These are phyloP conservation scores for Sialia sialis DNA, from an alignment of 2,113 vertebrate genomes.

Conservation along the genomic window DNA sequence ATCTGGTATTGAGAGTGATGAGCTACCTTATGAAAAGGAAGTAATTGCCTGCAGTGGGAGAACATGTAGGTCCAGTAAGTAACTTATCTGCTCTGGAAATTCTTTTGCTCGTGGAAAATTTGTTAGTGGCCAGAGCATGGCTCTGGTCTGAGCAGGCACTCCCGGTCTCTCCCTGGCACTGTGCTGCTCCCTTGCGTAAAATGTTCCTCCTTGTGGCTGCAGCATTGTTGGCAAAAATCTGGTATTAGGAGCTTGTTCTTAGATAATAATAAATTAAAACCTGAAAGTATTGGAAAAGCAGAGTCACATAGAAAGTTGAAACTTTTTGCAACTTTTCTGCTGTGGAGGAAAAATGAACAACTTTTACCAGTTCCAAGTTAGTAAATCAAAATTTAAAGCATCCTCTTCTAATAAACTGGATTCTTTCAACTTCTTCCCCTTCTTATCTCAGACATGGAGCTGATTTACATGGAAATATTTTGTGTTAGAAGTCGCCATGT, in stretches of 20 bases:
- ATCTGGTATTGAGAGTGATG: background rate
- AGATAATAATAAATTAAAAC: background rate
- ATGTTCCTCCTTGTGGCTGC: background rate
- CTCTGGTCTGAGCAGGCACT: background rate
- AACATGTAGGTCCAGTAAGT: background rate
- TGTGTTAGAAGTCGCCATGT: background rate
- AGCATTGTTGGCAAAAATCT: background rate
- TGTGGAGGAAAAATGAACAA: background rate
- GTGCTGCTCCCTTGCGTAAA: rapidly evolving
- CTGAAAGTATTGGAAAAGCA: background rate
- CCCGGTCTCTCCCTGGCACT: background rate
- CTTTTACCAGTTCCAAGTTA: background rate
- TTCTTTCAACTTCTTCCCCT: background rate
- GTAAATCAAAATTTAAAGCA: background rate
- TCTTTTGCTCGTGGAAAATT: background rate
- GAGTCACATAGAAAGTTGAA: background rate
- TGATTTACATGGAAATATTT: background rate
- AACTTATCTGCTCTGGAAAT: background rate
- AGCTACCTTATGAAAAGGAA: background rate
- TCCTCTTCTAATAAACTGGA: background rate
- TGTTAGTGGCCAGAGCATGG: background rate
- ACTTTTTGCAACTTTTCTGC: background rate
- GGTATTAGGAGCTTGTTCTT: background rate
- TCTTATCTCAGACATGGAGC: background rate
- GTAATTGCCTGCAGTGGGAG: background rate